Percentiles rank a stretch among this genome's conserved stretches.
Evolutionary conservation across 2,113 vertebrate genomes (phyloP).

Genomic region (Aldabrachelys gigantea): DNA sequence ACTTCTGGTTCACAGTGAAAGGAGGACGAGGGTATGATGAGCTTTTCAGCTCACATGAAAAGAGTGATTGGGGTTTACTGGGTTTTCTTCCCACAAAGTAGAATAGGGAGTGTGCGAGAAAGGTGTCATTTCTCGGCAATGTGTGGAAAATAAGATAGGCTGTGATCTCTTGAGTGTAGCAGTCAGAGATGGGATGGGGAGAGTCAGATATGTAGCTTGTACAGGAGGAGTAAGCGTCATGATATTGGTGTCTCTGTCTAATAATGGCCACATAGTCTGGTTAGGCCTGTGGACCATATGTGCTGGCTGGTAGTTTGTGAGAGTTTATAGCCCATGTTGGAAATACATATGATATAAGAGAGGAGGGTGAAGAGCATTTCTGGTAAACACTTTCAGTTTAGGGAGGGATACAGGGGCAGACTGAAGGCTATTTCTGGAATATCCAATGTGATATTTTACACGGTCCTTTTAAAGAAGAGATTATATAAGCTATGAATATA

Average conservation of each 20-base stretch:
- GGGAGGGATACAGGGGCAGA: not conserved
- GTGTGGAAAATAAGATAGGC: not conserved
- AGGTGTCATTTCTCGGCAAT: fast-evolving
- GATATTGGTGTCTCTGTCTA: not conserved
- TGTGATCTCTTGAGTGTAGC: not conserved
- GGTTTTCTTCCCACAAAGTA: not conserved
- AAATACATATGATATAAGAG: not conserved
- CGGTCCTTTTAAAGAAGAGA: not conserved
- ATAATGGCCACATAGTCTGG: not conserved
- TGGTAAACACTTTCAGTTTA: slow-evolving; percentile 1
- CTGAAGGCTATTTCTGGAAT: not conserved
- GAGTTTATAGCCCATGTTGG: not conserved
- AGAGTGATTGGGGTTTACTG: not conserved
- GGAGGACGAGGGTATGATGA: not conserved
- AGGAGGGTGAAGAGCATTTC: not conserved
- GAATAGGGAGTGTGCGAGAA: not conserved
- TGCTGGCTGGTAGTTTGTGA: not conserved
- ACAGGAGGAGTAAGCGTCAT: not conserved
- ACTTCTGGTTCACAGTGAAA: not conserved
- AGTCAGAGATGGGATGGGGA: not conserved
- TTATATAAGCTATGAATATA: not conserved
- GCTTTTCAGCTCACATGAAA: not conserved
- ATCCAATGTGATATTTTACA: not conserved
- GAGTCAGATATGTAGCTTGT: not conserved
- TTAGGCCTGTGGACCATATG: not conserved